A percentile compares a stretch with the other conserved stretches of the same genome.
Evolutionary conservation across 2,113 vertebrate species (phyloP).

Genomic region (Dendropsophus ebraccatus): DNA sequence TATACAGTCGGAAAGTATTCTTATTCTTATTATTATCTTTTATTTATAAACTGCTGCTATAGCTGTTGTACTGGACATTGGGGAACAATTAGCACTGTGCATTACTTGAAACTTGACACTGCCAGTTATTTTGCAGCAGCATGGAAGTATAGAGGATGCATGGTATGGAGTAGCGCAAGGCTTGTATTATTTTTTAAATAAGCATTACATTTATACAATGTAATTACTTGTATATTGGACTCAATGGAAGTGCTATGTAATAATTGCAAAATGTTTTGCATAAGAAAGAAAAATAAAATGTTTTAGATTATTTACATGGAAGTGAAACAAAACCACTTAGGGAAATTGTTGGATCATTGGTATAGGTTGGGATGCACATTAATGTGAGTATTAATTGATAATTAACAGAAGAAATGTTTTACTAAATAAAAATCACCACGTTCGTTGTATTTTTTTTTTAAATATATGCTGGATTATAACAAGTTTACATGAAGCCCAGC

Average conservation of each 20-base stretch:
- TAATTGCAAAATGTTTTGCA: not conserved
- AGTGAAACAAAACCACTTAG: not conserved
- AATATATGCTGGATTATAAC: no score
- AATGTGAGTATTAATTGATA: no score
- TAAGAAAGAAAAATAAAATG: not conserved
- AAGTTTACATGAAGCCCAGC: no score
- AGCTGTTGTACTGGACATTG: slow-evolving; percentile 1
- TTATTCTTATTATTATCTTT: slow-evolving; percentile 25
- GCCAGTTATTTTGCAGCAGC: not conserved
- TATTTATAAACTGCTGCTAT: slow-evolving; percentile 9
- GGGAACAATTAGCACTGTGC: slow-evolving; percentile 15
- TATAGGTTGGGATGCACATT: no score
- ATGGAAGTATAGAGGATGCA: not conserved
- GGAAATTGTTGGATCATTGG: no score
- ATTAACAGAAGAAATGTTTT: no score
- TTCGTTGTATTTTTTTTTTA: no score
- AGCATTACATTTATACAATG: slow-evolving; percentile 1
- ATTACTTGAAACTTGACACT: not conserved
- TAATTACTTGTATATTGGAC: not conserved
- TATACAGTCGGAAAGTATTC: not conserved
- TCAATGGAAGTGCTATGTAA: not conserved
- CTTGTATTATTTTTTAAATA: not conserved
- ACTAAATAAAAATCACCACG: no score
- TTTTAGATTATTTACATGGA: not conserved
- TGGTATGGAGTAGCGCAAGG: not conserved